Conservation (phyloP, 2,888 invertebrate species). For the Leptinotarsa haldemani region DNA sequence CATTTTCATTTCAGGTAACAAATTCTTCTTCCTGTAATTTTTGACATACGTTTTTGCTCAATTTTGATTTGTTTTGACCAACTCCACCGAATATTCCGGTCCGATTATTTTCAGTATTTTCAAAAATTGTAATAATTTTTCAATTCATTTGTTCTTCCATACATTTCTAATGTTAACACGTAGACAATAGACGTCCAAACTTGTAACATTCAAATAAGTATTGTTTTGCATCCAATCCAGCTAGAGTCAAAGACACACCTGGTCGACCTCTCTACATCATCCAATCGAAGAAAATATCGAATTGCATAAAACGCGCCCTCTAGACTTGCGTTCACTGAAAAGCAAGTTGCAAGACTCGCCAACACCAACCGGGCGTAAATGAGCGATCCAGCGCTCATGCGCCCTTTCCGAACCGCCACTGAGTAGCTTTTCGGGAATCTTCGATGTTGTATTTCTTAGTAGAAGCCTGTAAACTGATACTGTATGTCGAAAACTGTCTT, state of each 20-base stretch:
- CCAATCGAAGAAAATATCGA: slow-evolving; percentile 14
- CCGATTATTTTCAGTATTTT: too few species aligned
- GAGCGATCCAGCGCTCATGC: slow-evolving; percentile 1
- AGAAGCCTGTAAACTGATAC: too few species aligned
- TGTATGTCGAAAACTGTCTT: too few species aligned
- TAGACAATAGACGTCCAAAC: not conserved
- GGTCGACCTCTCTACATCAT: not conserved
- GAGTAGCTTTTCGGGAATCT: not conserved
- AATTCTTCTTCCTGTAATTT: too few species aligned
- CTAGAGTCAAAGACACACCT: slow-evolving; percentile 1
- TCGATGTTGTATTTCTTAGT: not conserved
- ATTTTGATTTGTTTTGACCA: too few species aligned
- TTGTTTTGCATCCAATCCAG: not conserved
- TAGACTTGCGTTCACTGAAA: slow-evolving; percentile 1
- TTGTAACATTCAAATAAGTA: not conserved
- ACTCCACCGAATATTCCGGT: too few species aligned
- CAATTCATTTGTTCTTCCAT: too few species aligned
- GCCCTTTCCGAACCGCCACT: not conserved
- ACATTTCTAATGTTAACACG: not conserved
- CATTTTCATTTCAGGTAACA: too few species aligned
- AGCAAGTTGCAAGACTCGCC: not conserved
- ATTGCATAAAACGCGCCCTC: slow-evolving; percentile 28
- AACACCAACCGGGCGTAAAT: not conserved
- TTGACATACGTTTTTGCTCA: too few species aligned
- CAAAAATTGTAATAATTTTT: too few species aligned